Conservation (phyloP, 1,140 invertebrate species). For the Amphibalanus amphitrite region DNA sequence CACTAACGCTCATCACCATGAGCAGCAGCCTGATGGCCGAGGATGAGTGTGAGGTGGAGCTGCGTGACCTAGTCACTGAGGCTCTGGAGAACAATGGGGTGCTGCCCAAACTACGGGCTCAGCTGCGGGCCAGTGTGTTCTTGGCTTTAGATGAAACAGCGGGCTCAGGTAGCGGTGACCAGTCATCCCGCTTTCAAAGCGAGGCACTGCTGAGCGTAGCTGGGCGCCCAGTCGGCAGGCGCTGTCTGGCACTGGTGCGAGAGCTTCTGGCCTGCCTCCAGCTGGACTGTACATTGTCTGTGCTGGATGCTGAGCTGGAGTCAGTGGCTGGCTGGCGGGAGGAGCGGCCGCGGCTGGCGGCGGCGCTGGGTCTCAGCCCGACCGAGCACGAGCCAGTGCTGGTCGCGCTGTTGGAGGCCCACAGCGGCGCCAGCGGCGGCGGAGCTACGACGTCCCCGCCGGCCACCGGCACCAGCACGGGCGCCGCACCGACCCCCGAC, state of each 20-base stretch:
- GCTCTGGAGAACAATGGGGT: conserved; percentile 3
- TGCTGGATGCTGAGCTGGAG: conserved; percentile 3
- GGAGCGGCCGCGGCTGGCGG: neutral
- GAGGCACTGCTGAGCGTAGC: neutral
- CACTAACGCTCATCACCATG: neutral
- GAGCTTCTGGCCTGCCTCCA: neutral
- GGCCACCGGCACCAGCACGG: too few species aligned
- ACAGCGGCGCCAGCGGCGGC: too few species aligned
- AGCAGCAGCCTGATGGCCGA: neutral
- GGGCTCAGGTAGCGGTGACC: neutral
- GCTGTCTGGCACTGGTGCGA: neutral
- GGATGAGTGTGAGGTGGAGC: conserved; percentile 1
- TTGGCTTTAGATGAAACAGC: neutral
- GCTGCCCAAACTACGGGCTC: neutral
- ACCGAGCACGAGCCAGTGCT: neutral
- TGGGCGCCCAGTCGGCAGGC: neutral
- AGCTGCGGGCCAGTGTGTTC: conserved; percentile 5
- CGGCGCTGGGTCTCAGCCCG: neutral
- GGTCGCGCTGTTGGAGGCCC: neutral
- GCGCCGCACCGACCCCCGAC: too few species aligned
- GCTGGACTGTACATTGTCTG: neutral
- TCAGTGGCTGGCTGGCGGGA: neutral
- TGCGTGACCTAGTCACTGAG: neutral
- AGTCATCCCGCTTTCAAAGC: neutral
- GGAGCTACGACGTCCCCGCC: neutral